Conservation (phyloP, 2,797 vertebrate species). For the Diplodus puntazzo region DNA sequence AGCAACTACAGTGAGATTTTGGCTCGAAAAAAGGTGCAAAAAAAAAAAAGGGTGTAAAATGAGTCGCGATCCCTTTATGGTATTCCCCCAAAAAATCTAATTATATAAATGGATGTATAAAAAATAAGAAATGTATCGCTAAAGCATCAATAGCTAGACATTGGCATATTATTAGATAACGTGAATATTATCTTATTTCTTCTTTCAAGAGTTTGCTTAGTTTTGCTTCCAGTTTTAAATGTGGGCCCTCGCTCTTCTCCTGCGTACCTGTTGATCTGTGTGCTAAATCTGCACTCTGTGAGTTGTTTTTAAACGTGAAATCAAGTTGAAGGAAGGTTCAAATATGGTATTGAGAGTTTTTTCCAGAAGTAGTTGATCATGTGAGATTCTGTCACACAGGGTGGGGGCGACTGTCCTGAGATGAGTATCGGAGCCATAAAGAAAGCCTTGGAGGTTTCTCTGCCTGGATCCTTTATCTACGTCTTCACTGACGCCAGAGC, state of each 20-base stretch:
- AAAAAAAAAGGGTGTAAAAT: too few relatives aligned
- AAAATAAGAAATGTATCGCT: too few relatives aligned
- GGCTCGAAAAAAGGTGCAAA: too few relatives aligned
- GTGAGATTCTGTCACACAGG: slow-evolving; percentile 79
- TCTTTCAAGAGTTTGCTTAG: neutral
- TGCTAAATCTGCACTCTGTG: neutral
- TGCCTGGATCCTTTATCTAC: slow-evolving; percentile 93
- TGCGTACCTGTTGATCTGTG: too few relatives aligned
- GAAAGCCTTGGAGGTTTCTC: slow-evolving; percentile 91
- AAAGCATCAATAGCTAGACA: too few relatives aligned
- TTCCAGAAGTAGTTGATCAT: slow-evolving; percentile 8
- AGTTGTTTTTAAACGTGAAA: neutral
- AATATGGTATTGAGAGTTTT: neutral
- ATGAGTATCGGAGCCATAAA: slow-evolving; percentile 96
- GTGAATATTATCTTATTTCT: neutral
- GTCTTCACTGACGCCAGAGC: slow-evolving; percentile 96
- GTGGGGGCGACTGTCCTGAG: slow-evolving; percentile 96
- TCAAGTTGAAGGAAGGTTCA: neutral
- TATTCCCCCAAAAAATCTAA: too few relatives aligned
- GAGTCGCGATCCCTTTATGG: too few relatives aligned
- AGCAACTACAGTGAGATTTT: too few relatives aligned
- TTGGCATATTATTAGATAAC: too few relatives aligned
- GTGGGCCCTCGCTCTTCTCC: too few relatives aligned
- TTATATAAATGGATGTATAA: too few relatives aligned
- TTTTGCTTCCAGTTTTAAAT: neutral